These are phyloP conservation scores for Columba livia DNA, from an alignment of 2,113 vertebrate genomes.

Conservation along the genomic window DNA sequence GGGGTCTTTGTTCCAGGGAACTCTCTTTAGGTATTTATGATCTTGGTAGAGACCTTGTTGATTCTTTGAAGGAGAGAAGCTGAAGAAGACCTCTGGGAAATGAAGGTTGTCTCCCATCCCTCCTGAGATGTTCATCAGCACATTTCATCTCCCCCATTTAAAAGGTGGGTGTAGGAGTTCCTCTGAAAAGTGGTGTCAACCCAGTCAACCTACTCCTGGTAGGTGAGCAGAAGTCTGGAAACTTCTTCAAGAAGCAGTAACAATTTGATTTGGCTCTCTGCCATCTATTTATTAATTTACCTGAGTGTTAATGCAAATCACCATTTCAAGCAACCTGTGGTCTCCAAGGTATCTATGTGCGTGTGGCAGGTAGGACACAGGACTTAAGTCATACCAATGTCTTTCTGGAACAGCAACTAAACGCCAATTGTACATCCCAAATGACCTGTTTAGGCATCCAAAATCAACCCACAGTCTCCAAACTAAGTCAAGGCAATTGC, in stretches of 20 bases:
- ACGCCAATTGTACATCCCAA: background rate
- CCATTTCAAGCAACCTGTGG: background rate
- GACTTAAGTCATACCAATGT: accelerated
- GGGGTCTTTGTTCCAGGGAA: background rate
- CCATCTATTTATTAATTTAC: background rate
- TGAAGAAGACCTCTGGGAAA: background rate
- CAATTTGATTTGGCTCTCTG: background rate
- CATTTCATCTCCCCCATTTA: background rate
- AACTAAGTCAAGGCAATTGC: background rate
- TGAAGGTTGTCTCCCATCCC: background rate
- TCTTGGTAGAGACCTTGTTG: background rate
- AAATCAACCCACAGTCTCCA: background rate
- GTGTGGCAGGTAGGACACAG: background rate
- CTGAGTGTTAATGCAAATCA: background rate
- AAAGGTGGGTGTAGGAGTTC: background rate
- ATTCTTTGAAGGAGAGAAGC: background rate
- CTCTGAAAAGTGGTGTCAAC: background rate
- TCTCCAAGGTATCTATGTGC: background rate
- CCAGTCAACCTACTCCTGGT: background rate
- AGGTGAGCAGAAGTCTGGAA: background rate
- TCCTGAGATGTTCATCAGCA: background rate
- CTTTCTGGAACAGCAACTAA: background rate
- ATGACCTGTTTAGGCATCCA: background rate
- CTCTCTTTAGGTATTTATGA: background rate
- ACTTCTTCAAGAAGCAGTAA: background rate